A percentile compares a stretch with the other conserved stretches of the same genome.
Evolutionary conservation across 2,113 vertebrate species (phyloP).

Genomic region (Amia ocellicauda): DNA sequence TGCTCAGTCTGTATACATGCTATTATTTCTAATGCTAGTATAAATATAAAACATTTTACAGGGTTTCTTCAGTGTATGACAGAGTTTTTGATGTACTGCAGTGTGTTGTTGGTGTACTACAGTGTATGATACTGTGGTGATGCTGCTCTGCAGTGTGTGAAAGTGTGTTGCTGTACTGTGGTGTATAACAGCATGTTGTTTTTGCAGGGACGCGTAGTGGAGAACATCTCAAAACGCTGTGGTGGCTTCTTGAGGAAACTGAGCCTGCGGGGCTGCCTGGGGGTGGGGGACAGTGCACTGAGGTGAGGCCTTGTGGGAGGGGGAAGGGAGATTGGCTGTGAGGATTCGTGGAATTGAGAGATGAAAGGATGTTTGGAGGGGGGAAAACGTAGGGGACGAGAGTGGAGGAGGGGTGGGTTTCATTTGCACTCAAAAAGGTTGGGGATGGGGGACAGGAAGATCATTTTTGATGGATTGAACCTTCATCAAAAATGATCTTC

Average conservation of each 20-base stretch:
- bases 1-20: no score
- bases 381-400: no score
- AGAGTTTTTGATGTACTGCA: neutral
- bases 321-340: neutral
- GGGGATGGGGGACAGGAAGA: neutral
- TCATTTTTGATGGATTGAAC: neutral
- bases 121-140: no score
- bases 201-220: constrained; percentile 89
- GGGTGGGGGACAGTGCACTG: constrained; percentile 93
- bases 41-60: no score
- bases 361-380: neutral
- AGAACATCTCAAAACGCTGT: constrained; percentile 99
- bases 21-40: no score
- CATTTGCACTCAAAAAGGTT: neutral
- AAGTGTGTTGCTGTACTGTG: no score
- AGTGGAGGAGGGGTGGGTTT: neutral
- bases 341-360: neutral
- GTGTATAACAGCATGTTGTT: no score
- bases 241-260: constrained; percentile 93
- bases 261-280: constrained; percentile 87
- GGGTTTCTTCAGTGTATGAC: no score
- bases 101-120: neutral
- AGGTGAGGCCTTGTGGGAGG: constrained; percentile 62
- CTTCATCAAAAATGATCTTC: neutral
- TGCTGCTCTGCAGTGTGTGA: no score